Conservation (phyloP, 2,113 vertebrate species). For the Lophura nycthemera region DNA sequence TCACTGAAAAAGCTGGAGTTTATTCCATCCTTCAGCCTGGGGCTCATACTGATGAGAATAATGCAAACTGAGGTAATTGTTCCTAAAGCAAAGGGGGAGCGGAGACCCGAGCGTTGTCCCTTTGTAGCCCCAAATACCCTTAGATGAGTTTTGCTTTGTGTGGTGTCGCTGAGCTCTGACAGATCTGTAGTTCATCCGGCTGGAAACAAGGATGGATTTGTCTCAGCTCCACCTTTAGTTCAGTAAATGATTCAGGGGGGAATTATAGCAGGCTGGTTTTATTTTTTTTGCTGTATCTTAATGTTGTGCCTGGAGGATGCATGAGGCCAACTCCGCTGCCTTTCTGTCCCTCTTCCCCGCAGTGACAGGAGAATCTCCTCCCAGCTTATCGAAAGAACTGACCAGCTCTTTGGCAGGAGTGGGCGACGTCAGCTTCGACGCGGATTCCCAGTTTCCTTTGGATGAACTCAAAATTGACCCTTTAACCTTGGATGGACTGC, state of each 20-base stretch:
- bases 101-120: fast-evolving
- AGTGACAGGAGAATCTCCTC: conserved; percentile 98
- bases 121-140: fast-evolving
- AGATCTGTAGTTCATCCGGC: fast-evolving
- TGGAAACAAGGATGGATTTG: fast-evolving
- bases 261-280: background rate
- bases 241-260: fast-evolving
- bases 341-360: background rate
- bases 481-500: conserved; percentile 95
- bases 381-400: conserved; percentile 97
- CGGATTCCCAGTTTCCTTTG: conserved; percentile 96
- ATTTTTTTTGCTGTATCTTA: background rate
- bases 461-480: conserved; percentile 99
- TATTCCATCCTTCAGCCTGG: background rate
- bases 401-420: conserved; percentile 92
- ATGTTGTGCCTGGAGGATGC: fast-evolving
- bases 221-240: background rate
- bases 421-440: conserved; percentile 93
- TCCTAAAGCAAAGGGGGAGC: background rate
- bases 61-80: background rate
- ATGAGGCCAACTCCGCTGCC: fast-evolving
- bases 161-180: background rate
- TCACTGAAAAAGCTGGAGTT: background rate
- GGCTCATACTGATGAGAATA: background rate
- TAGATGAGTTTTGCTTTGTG: fast-evolving